Conservation (phyloP, 2,113 vertebrate genomes). For the Rhinopomastus cyanomelas region DNA sequence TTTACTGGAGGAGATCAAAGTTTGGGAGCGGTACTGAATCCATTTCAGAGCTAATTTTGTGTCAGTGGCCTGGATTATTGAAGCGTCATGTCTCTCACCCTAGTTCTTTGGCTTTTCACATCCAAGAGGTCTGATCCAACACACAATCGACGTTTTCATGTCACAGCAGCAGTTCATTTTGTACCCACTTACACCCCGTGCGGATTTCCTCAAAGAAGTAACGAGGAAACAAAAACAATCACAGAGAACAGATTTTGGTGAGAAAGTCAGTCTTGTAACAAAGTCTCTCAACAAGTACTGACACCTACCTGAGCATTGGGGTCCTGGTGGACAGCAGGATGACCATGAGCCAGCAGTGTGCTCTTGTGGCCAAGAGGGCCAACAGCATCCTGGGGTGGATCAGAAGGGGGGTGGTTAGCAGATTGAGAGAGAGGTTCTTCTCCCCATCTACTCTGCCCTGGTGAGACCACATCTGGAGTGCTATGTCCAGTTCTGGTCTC, state of each 20-base stretch:
- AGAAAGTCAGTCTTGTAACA: neutral
- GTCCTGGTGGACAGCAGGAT: no score
- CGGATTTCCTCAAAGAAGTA: neutral
- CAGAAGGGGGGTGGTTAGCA: no score
- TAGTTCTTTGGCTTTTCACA: neutral
- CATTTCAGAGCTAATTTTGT: neutral
- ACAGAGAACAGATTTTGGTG: neutral
- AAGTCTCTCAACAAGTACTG: neutral
- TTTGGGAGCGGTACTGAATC: neutral
- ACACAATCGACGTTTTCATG: neutral
- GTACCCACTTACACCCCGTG: neutral
- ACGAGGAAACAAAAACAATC: neutral
- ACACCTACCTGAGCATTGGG: neutral
- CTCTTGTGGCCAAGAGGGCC: no score
- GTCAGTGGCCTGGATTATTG: neutral
- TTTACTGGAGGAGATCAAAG: conserved; percentile 37
- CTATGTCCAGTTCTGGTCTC: no score
- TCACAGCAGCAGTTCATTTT: neutral
- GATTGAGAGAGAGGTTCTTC: no score
- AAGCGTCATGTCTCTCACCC: neutral
- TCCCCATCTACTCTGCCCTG: no score
- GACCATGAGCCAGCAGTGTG: no score
- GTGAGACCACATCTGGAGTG: no score
- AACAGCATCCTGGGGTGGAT: no score
- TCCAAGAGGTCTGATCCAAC: neutral